Evolutionary conservation across 2,113 vertebrate species (phyloP).

Genomic region (Tyto alba): DNA sequence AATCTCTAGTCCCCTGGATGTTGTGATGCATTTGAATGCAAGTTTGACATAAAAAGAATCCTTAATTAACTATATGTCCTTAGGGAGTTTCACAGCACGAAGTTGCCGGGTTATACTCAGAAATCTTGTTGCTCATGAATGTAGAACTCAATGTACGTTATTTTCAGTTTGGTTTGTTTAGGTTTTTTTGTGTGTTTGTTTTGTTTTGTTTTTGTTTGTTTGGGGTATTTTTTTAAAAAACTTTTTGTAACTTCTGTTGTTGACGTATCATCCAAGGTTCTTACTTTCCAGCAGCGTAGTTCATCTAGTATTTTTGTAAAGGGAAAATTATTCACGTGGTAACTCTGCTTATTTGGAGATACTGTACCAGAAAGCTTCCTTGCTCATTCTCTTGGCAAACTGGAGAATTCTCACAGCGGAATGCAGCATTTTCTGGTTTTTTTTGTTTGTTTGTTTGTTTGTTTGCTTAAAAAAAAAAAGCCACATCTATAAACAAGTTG

Average conservation of each 20-base stretch:
- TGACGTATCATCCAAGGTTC: background rate
- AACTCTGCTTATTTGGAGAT: background rate
- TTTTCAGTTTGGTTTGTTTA: background rate
- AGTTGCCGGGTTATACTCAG: background rate
- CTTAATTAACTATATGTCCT: background rate
- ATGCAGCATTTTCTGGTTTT: background rate
- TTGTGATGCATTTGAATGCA: constrained; percentile 13
- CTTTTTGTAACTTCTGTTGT: background rate
- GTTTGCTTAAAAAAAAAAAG: background rate
- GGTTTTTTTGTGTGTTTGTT: background rate
- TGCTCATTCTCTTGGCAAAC: background rate
- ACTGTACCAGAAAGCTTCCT: background rate
- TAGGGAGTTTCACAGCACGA: background rate
- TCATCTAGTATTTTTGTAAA: background rate
- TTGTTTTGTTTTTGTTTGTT: background rate
- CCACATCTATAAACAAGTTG: background rate
- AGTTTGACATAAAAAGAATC: constrained; percentile 14
- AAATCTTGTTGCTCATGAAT: background rate
- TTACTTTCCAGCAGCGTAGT: background rate
- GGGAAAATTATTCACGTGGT: background rate
- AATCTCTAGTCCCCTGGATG: background rate
- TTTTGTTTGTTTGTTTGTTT: no score
- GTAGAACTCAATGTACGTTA: background rate
- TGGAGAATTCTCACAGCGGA: background rate
- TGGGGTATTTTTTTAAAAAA: background rate